Evolutionary conservation across 2,888 invertebrate species (phyloP).

Genomic region (Idaea dimidiata): DNA sequence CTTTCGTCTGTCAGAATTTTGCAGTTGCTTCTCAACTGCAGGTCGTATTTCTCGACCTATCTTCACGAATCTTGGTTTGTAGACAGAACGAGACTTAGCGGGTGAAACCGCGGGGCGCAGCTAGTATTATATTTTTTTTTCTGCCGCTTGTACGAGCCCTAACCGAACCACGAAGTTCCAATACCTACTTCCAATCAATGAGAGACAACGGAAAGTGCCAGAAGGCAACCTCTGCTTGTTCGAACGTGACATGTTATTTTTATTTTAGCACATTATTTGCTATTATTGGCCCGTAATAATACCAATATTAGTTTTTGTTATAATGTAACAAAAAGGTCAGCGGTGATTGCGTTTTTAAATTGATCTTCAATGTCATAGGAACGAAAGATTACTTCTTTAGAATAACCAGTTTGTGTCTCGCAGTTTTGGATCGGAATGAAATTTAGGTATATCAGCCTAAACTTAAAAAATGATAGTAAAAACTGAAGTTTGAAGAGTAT

Average conservation of each 20-base stretch:
- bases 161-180: background rate
- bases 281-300: constrained; percentile 5
- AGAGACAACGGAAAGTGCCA: constrained; percentile 46
- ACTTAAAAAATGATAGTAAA: too few relatives aligned
- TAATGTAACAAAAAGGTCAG: background rate
- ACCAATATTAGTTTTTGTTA: constrained; percentile 12
- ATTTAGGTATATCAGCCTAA: too few relatives aligned
- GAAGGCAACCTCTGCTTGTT: constrained; percentile 42
- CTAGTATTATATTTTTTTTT: too few relatives aligned
- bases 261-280: constrained; percentile 20
- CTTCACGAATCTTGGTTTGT: too few relatives aligned
- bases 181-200: constrained; percentile 48
- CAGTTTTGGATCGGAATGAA: too few relatives aligned
- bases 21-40: too few relatives aligned
- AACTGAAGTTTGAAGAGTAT: too few relatives aligned
- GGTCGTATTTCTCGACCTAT: too few relatives aligned
- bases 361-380: background rate
- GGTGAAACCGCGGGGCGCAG: too few relatives aligned
- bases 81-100: too few relatives aligned
- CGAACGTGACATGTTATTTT: constrained; percentile 22
- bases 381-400: background rate
- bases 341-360: background rate
- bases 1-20: too few relatives aligned
- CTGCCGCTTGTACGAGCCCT: background rate
- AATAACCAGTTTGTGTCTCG: constrained; percentile 10